Conservation (phyloP, 1,140 invertebrate species). For the Trissolcus basalis region DNA sequence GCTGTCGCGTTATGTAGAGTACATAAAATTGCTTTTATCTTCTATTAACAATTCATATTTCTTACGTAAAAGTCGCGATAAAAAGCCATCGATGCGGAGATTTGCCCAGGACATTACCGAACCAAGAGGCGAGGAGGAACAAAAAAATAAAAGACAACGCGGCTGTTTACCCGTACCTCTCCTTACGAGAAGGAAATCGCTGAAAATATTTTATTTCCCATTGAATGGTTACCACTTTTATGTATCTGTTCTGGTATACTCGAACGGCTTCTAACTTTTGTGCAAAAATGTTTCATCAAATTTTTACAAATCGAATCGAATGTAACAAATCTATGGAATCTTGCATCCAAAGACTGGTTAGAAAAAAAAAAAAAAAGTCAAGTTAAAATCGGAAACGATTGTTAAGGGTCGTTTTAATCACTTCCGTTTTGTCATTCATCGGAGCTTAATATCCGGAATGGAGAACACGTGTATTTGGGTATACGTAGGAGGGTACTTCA, state of each 20-base stretch:
- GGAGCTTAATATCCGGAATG: conserved; percentile 68
- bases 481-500: conserved; percentile 41
- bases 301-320: background rate
- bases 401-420: conserved; percentile 66
- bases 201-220: conserved; percentile 39
- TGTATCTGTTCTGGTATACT: conserved; percentile 9
- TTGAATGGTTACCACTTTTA: conserved; percentile 36
- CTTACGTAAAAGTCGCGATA: conserved; percentile 71
- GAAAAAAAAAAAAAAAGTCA: conserved; percentile 29
- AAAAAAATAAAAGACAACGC: conserved; percentile 3
- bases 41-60: conserved; percentile 77
- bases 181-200: conserved; percentile 17
- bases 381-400: conserved; percentile 29
- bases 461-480: conserved; percentile 28
- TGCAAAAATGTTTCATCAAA: too few species aligned
- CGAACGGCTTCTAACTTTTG: too few species aligned
- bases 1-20: conserved; percentile 71
- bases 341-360: too few species aligned
- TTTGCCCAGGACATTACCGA: conserved; percentile 51
- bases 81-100: conserved; percentile 71
- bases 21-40: conserved; percentile 76
- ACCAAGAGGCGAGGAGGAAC: conserved; percentile 2
- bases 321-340: background rate
- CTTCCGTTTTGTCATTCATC: conserved; percentile 67
- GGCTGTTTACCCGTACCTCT: conserved; percentile 13